These are phyloP conservation scores for Hydroisotoma schaefferi DNA, from an alignment of 2,888 invertebrate genomes.

Conservation along the genomic window DNA sequence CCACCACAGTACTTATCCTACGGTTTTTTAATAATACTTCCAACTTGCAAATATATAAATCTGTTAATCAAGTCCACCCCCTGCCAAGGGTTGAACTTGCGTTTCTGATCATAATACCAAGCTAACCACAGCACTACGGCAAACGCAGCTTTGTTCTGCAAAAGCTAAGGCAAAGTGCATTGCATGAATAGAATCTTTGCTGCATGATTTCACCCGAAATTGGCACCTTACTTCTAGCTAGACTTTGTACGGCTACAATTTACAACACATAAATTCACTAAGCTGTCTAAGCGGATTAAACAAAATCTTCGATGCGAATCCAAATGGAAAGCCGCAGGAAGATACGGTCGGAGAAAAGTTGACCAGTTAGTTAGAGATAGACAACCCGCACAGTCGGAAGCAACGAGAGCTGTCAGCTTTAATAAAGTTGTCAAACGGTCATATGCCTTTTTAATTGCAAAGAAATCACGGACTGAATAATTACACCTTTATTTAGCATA, in stretches of 20 bases:
- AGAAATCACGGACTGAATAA: too few species aligned
- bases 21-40: too few species aligned
- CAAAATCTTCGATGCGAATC: neutral
- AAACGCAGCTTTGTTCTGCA: too few species aligned
- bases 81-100: neutral
- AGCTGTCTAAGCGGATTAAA: constrained; percentile 2
- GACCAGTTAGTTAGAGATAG: constrained; percentile 4
- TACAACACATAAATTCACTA: too few species aligned
- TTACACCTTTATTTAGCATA: neutral
- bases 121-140: too few species aligned
- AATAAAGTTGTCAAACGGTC: neutral
- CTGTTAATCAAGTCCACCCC: constrained; percentile 7
- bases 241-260: neutral
- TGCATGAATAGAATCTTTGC: too few species aligned
- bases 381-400: constrained; percentile 1
- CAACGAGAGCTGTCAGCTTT: constrained; percentile 3
- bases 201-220: neutral
- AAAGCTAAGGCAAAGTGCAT: too few species aligned
- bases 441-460: too few species aligned
- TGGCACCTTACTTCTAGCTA: constrained; percentile 3
- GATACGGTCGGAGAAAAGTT: constrained; percentile 3
- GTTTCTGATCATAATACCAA: neutral
- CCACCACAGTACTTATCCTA: too few species aligned
- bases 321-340: neutral
- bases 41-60: too few species aligned